Percentiles rank a stretch among this genome's conserved stretches.
Evolutionary conservation across 2,888 invertebrate species (phyloP).

Genomic region (Ophioninae sp.): DNA sequence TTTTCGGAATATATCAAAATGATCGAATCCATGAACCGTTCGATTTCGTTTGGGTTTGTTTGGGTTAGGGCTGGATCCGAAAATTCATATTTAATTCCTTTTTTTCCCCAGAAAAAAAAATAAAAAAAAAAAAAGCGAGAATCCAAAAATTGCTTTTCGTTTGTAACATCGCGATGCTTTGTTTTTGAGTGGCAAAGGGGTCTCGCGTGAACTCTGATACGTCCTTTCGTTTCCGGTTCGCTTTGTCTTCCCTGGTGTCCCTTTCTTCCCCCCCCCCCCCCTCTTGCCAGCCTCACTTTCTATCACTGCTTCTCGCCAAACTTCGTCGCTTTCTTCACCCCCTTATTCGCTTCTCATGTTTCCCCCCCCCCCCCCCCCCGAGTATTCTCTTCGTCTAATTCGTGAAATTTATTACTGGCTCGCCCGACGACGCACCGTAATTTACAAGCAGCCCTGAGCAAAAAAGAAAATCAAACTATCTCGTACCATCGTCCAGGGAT

Average conservation of each 20-base stretch:
- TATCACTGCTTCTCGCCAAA: constrained; percentile 28
- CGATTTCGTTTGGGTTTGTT: too few species aligned
- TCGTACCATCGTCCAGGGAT: neutral
- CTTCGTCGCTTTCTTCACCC: constrained; percentile 34
- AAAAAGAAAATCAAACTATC: constrained; percentile 57
- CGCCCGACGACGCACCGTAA: constrained; percentile 64
- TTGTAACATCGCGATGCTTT: constrained; percentile 40
- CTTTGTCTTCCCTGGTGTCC: constrained; percentile 42
- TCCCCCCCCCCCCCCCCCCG: neutral
- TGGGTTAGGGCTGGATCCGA: too few species aligned
- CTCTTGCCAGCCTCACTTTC: constrained; percentile 32
- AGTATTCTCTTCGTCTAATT: constrained; percentile 62
- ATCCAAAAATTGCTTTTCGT: constrained; percentile 69
- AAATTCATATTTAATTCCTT: too few species aligned
- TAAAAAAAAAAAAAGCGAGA: constrained; percentile 56
- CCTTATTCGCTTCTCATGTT: constrained; percentile 50
- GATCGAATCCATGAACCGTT: too few species aligned
- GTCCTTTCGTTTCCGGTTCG: constrained; percentile 9
- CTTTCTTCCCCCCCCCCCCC: neutral
- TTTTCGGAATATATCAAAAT: too few species aligned
- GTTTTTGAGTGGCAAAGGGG: neutral
- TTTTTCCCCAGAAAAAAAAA: too few species aligned
- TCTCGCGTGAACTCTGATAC: constrained; percentile 23
- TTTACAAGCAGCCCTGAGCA: constrained; percentile 62
- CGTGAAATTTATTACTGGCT: constrained; percentile 60